Conservation (phyloP, 2,113 vertebrate genomes). For the Takifugu flavidus region DNA sequence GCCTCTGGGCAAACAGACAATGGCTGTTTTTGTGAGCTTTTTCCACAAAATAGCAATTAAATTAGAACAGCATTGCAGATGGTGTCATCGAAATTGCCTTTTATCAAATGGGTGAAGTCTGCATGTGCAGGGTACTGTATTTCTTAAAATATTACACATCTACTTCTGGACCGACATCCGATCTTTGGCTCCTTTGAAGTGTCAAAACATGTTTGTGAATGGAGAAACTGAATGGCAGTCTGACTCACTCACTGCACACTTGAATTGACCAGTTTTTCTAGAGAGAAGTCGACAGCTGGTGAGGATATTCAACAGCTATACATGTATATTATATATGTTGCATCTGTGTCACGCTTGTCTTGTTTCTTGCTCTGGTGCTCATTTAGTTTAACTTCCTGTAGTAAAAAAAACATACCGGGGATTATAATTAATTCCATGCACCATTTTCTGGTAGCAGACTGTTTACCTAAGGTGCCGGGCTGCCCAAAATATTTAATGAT, state of each 20-base stretch:
- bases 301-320: not conserved
- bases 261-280: conserved; percentile 43
- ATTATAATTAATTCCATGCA: conserved; percentile 66
- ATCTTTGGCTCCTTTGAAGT: conserved; percentile 44
- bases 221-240: conserved; percentile 18
- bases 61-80: not conserved
- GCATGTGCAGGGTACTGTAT: conserved; percentile 1
- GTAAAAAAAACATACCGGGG: conserved; percentile 33
- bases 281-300: conserved; percentile 15
- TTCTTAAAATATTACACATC: conserved; percentile 22
- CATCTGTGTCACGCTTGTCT: no score
- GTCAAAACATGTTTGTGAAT: conserved; percentile 49
- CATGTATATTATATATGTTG: no score
- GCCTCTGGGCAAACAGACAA: not conserved
- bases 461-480: conserved; percentile 61
- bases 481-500: conserved; percentile 49
- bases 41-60: not conserved
- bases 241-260: conserved; percentile 27
- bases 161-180: conserved; percentile 20
- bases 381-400: conserved; percentile 45
- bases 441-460: conserved; percentile 66
- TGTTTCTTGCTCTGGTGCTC: not conserved
- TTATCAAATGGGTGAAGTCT: conserved; percentile 14
- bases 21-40: not conserved
- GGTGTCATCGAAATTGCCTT: conserved; percentile 12